These are phyloP conservation scores for Ptychochromis oligacanthus DNA, from an alignment of 2,113 vertebrate species.

Conservation along the genomic window DNA sequence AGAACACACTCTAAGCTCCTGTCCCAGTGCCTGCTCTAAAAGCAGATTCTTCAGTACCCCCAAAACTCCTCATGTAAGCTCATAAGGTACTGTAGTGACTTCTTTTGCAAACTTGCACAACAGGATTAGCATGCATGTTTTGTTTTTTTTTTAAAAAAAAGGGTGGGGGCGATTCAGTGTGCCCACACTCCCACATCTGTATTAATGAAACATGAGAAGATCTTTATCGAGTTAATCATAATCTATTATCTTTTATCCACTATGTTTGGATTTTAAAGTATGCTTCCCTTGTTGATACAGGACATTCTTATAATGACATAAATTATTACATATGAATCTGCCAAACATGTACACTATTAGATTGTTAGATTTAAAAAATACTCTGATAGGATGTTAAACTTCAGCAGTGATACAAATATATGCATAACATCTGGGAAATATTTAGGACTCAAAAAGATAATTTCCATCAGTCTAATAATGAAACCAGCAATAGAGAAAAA, in stretches of 20 bases:
- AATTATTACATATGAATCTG: neutral
- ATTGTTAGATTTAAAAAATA: too few relatives aligned
- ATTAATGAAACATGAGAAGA: conserved; percentile 39
- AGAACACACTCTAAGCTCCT: conserved; percentile 27
- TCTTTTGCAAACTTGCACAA: conserved; percentile 21
- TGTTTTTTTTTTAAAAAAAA: conserved; percentile 17
- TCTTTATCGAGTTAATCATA: conserved; percentile 41
- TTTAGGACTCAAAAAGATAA: neutral
- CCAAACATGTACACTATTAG: too few relatives aligned
- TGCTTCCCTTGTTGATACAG: neutral
- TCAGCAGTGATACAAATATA: neutral
- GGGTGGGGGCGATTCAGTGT: neutral
- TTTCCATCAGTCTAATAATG: conserved; percentile 1
- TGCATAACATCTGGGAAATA: neutral
- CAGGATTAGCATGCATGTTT: conserved; percentile 66
- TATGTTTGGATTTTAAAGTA: neutral
- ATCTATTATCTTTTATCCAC: conserved; percentile 12
- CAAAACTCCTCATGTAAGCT: conserved; percentile 43
- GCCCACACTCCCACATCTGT: conserved; percentile 8
- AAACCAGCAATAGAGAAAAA: conserved; percentile 37
- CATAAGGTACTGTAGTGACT: neutral
- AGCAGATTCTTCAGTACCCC: conserved; percentile 50
- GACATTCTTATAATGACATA: neutral
- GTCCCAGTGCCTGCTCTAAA: conserved; percentile 45
- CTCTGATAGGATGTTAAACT: too few relatives aligned